Evolutionary conservation across 2,888 invertebrate genomes (phyloP).

Genomic region (Eupithecia exiguata): DNA sequence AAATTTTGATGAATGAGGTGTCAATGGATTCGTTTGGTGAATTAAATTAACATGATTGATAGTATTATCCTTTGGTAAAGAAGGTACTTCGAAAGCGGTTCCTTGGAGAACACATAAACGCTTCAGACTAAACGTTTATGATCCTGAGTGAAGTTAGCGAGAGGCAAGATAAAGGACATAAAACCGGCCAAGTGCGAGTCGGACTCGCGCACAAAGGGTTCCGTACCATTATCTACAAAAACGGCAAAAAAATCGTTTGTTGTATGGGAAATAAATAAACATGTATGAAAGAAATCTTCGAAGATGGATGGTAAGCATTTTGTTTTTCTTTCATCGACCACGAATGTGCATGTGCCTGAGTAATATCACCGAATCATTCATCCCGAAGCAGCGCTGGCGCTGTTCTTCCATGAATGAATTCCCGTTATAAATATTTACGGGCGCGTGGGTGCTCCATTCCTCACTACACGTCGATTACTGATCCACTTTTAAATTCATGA

Average conservation of each 20-base stretch:
- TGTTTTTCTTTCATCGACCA: background rate
- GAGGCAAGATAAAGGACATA: too few relatives aligned
- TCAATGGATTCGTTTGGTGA: background rate
- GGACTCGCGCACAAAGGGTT: too few relatives aligned
- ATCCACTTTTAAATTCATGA: background rate
- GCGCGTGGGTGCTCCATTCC: background rate
- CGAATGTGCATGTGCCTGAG: background rate
- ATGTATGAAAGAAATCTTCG: background rate
- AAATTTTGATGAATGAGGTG: background rate
- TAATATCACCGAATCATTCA: constrained; percentile 2
- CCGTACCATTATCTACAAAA: too few relatives aligned
- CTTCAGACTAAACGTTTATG: background rate
- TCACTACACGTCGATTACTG: background rate
- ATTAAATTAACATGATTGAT: constrained; percentile 1
- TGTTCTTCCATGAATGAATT: constrained; percentile 6
- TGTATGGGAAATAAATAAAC: too few relatives aligned
- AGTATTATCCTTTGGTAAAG: background rate
- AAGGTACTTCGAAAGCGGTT: background rate
- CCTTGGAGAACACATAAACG: background rate
- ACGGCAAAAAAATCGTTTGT: too few relatives aligned
- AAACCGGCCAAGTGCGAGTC: too few relatives aligned
- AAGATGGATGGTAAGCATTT: background rate
- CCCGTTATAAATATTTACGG: constrained; percentile 3
- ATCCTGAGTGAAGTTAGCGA: background rate
- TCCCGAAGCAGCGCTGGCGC: background rate